Conservation (phyloP, 2,888 invertebrate species). For the Cheilosia pagana region DNA sequence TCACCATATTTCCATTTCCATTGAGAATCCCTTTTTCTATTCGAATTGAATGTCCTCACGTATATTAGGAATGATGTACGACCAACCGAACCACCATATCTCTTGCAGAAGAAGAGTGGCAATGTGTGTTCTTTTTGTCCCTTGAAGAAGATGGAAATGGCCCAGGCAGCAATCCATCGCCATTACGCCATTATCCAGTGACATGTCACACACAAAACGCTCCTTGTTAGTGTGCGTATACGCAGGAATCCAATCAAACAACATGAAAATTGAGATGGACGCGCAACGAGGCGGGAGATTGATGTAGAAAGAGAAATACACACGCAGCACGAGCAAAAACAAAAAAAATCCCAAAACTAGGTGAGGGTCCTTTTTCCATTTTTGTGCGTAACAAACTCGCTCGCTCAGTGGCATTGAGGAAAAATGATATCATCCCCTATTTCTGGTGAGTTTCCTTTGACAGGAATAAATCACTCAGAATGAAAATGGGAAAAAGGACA, state of each 20-base stretch:
- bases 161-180: slow-evolving; percentile 73
- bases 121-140: slow-evolving; percentile 23
- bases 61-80: slow-evolving; percentile 72
- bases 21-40: slow-evolving; percentile 44
- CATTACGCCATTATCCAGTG: slow-evolving; percentile 71
- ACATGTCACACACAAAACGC: slow-evolving; percentile 61
- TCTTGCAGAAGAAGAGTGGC: not conserved
- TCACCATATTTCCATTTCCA: slow-evolving; percentile 27
- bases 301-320: slow-evolving; percentile 34
- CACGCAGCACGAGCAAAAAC: slow-evolving; percentile 7
- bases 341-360: slow-evolving; percentile 4
- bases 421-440: slow-evolving; percentile 74
- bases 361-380: slow-evolving; percentile 57
- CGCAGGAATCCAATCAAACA: slow-evolving; percentile 66
- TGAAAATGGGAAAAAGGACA: slow-evolving; percentile 79
- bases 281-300: slow-evolving; percentile 53
- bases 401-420: slow-evolving; percentile 7
- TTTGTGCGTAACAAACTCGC: slow-evolving; percentile 43
- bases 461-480: slow-evolving; percentile 83
- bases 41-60: slow-evolving; percentile 73
- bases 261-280: slow-evolving; percentile 72
- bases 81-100: slow-evolving; percentile 34
- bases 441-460: slow-evolving; percentile 79
- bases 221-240: slow-evolving; percentile 39
- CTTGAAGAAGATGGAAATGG: slow-evolving; percentile 72